phyloP scores from a whole-genome alignment of 2,113 vertebrate species.

The Poecile atricapillus region DNA sequence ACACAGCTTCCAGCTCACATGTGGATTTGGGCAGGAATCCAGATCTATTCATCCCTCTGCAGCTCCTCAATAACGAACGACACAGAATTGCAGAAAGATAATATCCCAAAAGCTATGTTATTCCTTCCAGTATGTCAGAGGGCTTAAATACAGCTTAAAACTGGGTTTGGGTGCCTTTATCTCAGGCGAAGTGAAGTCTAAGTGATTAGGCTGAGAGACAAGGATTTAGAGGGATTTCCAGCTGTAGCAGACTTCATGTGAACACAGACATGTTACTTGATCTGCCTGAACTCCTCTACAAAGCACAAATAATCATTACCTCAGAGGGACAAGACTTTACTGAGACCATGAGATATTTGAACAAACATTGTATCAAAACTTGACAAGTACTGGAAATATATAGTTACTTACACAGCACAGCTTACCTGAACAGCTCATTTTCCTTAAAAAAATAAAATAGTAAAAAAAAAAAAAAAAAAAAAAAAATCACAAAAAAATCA shows the following conservation, averaged over 20 bases:
- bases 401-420: background rate
- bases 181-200: background rate
- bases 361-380: background rate
- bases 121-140: background rate
- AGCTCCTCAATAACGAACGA: background rate
- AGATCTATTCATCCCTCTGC: background rate
- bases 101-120: background rate
- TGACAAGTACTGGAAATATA: background rate
- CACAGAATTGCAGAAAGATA: background rate
- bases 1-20: background rate
- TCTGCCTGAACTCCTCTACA: background rate
- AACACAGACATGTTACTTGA: background rate
- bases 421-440: background rate
- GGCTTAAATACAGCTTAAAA: background rate
- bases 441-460: background rate
- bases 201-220: background rate
- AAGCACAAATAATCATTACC: background rate
- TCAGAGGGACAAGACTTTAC: background rate
- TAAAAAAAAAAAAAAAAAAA: background rate
- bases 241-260: background rate
- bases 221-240: background rate
- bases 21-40: background rate
- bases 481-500: background rate
- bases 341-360: background rate
- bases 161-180: background rate